These are phyloP conservation scores for Micromesistius poutassou DNA, from an alignment of 2,797 vertebrate genomes.

Conservation along the genomic window DNA sequence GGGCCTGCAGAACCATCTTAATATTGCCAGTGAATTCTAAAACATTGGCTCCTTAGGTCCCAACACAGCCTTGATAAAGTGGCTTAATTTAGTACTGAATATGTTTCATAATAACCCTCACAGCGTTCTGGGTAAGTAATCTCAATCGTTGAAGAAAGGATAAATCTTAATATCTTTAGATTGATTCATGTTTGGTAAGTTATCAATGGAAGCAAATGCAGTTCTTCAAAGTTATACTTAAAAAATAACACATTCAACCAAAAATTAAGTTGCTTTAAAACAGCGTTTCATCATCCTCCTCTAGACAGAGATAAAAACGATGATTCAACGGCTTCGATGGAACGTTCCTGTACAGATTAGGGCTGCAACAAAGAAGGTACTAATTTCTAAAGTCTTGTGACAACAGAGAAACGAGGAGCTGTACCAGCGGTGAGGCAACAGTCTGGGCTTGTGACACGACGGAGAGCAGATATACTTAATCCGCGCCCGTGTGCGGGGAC, in stretches of 20 bases:
- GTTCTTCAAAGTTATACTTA: not conserved
- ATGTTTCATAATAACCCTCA: too few relatives aligned
- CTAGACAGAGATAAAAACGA: too few relatives aligned
- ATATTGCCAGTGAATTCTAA: not conserved
- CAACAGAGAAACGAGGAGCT: conserved; percentile 10
- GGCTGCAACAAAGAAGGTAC: too few relatives aligned
- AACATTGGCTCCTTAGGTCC: not conserved
- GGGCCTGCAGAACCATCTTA: conserved; percentile 28
- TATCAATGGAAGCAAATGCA: not conserved
- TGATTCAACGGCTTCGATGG: too few relatives aligned
- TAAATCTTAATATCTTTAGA: too few relatives aligned
- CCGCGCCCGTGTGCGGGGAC: conserved; percentile 31
- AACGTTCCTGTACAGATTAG: too few relatives aligned
- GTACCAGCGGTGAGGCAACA: conserved; percentile 49
- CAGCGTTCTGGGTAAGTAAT: too few relatives aligned
- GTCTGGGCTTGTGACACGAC: conserved; percentile 48
- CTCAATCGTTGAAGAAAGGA: too few relatives aligned
- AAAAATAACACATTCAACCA: not conserved
- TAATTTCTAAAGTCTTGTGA: not conserved
- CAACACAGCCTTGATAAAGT: too few relatives aligned
- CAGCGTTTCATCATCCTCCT: too few relatives aligned
- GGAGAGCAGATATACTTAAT: conserved; percentile 55
- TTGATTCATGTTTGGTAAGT: not conserved
- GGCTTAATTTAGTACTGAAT: not conserved
- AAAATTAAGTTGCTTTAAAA: too few relatives aligned